A percentile compares a stretch with the other conserved stretches of the same genome.
Evolutionary conservation across 2,797 vertebrate species (phyloP).

Genomic region (Coranthus polyacanthus): DNA sequence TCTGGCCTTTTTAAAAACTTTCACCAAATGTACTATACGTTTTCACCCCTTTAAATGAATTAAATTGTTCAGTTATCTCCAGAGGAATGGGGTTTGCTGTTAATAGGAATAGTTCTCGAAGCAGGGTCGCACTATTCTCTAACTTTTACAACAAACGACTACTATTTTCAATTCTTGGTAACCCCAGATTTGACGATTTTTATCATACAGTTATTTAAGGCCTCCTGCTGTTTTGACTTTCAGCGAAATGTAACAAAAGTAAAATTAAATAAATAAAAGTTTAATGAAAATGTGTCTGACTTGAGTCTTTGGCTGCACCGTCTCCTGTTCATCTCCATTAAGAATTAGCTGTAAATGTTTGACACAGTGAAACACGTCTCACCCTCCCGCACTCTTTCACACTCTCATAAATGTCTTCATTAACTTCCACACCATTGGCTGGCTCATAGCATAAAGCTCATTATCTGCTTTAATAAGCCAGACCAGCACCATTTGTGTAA

Average conservation of each 20-base stretch:
- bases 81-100: too few relatives aligned
- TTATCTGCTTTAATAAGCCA: slow-evolving; percentile 50
- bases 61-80: too few relatives aligned
- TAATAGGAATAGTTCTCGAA: too few relatives aligned
- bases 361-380: slow-evolving; percentile 32
- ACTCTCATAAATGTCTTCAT: slow-evolving; percentile 42
- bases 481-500: slow-evolving; percentile 25
- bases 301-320: neutral
- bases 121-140: too few relatives aligned
- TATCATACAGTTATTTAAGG: neutral
- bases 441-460: slow-evolving; percentile 25
- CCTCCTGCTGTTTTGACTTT: neutral
- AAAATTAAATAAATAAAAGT: neutral
- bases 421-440: slow-evolving; percentile 29
- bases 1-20: too few relatives aligned
- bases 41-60: too few relatives aligned
- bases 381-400: slow-evolving; percentile 11
- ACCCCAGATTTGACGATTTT: neutral
- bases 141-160: too few relatives aligned
- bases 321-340: slow-evolving; percentile 9
- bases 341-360: slow-evolving; percentile 15
- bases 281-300: neutral
- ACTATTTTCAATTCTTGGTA: too few relatives aligned
- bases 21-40: too few relatives aligned
- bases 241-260: too few relatives aligned